A percentile compares a stretch with the other conserved stretches of the same genome.
Conservation (phyloP, 2,797 vertebrate genomes). For the Microchirus variegatus region DNA sequence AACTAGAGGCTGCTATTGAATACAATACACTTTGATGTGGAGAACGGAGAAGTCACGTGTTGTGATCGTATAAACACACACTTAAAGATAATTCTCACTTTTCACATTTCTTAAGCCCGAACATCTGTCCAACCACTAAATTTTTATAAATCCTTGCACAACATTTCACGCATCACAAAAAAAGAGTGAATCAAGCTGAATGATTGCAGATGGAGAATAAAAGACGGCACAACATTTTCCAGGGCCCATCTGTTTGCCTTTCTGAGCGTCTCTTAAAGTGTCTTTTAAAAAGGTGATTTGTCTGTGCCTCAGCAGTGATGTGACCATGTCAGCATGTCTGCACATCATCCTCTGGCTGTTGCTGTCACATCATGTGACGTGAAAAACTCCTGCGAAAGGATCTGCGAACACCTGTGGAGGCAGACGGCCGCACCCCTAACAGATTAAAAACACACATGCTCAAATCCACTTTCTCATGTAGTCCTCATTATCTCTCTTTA, state of each 20-base stretch:
- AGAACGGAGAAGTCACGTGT: conserved; percentile 22
- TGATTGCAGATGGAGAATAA: conserved; percentile 79
- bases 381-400: conserved; percentile 40
- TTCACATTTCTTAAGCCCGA: conserved; percentile 54
- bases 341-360: conserved; percentile 59
- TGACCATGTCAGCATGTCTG: conserved; percentile 57
- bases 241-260: conserved; percentile 76
- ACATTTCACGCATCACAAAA: conserved; percentile 74
- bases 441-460: conserved; percentile 57
- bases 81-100: conserved; percentile 61
- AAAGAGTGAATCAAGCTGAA: conserved; percentile 64
- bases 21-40: conserved; percentile 40
- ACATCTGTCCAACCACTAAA: conserved; percentile 60
- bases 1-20: conserved; percentile 22
- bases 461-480: conserved; percentile 46
- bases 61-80: conserved; percentile 57
- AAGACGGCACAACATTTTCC: conserved; percentile 70
- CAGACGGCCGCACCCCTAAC: conserved; percentile 29
- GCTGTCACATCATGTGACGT: conserved; percentile 56
- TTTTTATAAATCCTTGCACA: conserved; percentile 70
- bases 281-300: conserved; percentile 81
- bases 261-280: conserved; percentile 75
- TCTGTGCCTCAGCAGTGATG: conserved; percentile 52
- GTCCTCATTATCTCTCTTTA: conserved; percentile 44
- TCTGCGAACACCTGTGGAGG: conserved; percentile 57